phyloP scores from a whole-genome alignment of 2,888 invertebrate genomes.

The Drosophila rubida region DNA sequence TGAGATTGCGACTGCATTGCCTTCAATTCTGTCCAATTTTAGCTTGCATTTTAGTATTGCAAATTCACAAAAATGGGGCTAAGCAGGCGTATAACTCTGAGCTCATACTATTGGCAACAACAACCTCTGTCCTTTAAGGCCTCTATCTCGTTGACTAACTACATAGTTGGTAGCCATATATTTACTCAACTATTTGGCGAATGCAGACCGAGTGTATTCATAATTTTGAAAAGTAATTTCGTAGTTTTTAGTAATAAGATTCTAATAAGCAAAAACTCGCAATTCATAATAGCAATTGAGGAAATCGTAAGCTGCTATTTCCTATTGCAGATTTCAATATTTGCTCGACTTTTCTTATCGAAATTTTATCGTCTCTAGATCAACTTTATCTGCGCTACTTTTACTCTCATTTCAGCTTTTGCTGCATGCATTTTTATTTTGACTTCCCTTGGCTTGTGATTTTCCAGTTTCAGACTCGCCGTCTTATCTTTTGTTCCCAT shows the following conservation, averaged over 20 bases:
- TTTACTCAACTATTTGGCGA: no score
- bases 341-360: not conserved
- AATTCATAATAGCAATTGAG: not conserved
- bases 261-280: no score
- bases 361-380: not conserved
- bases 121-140: not conserved
- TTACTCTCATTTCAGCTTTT: not conserved
- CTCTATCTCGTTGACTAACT: no score
- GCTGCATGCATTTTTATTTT: not conserved
- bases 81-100: not conserved
- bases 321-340: not conserved
- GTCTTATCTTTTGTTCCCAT: constrained; percentile 15
- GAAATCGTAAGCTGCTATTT: not conserved
- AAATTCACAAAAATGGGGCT: not conserved
- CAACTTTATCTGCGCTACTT: not conserved
- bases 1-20: constrained; percentile 9
- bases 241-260: no score
- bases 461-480: constrained; percentile 9
- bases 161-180: no score
- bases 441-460: not conserved
- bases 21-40: not conserved
- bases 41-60: not conserved
- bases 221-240: no score
- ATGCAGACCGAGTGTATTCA: no score
- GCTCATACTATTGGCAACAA: not conserved